phyloP scores from a whole-genome alignment of 2,888 invertebrate genomes.

The Sialis fuliginosa region DNA sequence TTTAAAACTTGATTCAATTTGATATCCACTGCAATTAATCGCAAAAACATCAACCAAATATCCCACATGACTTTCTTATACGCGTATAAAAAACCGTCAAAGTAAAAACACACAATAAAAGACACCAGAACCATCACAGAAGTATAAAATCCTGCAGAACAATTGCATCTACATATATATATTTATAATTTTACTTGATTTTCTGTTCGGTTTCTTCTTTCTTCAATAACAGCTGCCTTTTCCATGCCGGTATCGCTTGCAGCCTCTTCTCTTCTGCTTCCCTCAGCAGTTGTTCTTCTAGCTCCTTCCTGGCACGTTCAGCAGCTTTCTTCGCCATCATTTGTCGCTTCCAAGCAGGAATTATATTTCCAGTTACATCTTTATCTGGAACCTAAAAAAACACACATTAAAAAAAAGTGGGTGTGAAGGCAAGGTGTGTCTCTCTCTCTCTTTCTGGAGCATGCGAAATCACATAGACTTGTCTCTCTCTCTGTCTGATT shows the following conservation, averaged over 20 bases:
- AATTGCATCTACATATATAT: not conserved
- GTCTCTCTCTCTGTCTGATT: no score
- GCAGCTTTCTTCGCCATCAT: conserved; percentile 91
- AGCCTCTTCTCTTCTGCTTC: conserved; percentile 74
- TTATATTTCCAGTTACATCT: conserved; percentile 72
- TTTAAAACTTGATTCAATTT: no score
- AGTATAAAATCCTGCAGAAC: no score
- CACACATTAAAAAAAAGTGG: conserved; percentile 1
- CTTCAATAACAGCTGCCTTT: conserved; percentile 69
- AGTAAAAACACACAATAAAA: not conserved
- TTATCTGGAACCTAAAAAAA: conserved; percentile 67
- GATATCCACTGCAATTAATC: no score
- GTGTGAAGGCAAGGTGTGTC: no score
- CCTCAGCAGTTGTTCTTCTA: conserved; percentile 67
- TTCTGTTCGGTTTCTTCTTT: conserved; percentile 62
- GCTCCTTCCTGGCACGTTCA: conserved; percentile 77
- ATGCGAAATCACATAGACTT: no score
- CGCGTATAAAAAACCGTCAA: no score
- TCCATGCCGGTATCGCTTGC: conserved; percentile 86
- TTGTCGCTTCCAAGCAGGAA: conserved; percentile 90
- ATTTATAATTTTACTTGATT: conserved; percentile 39
- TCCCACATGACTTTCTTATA: no score
- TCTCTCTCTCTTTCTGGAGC: no score
- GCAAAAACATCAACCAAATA: no score
- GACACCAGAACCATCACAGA: not conserved